Conservation (phyloP, 64 coral and sea anemone species). For the Montipora capricornis region DNA sequence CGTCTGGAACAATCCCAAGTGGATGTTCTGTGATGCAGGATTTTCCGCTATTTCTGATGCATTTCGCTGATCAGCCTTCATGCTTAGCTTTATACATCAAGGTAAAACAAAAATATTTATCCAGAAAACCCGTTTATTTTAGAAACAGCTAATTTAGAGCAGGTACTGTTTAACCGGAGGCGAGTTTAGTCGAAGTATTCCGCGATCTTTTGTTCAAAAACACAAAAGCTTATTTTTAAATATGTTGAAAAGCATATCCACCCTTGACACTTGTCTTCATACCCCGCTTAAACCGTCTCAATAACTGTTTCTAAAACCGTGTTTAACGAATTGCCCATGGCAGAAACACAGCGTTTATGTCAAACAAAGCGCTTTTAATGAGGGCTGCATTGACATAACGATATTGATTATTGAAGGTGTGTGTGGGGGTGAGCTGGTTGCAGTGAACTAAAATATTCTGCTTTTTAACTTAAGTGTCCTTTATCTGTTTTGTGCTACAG, state of each 20-base stretch:
- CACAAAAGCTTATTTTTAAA: neutral
- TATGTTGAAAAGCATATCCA: slow-evolving; percentile 47
- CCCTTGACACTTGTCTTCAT: slow-evolving; percentile 44
- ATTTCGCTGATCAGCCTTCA: too few species aligned
- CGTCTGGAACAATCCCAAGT: too few species aligned
- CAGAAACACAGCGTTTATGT: neutral
- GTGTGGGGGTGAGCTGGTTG: neutral
- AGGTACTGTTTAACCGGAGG: slow-evolving; percentile 28
- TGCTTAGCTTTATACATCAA: too few species aligned
- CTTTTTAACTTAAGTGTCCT: neutral
- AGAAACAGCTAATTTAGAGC: neutral
- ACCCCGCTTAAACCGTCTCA: neutral
- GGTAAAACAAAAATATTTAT: too few species aligned
- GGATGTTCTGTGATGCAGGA: too few species aligned
- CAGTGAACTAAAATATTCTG: slow-evolving; percentile 19
- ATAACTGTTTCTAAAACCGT: slow-evolving; percentile 12
- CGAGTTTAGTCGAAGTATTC: slow-evolving; percentile 28
- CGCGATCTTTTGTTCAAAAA: slow-evolving; percentile 13
- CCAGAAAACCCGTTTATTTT: neutral
- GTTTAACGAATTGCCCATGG: slow-evolving; percentile 12
- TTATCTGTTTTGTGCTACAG: neutral
- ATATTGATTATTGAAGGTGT: neutral
- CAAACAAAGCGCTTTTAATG: slow-evolving; percentile 44
- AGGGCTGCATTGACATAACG: slow-evolving; percentile 1
- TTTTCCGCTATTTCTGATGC: too few species aligned